Evolutionary conservation across 1,140 invertebrate species (phyloP).

Genomic region (Calliphora vicina): DNA sequence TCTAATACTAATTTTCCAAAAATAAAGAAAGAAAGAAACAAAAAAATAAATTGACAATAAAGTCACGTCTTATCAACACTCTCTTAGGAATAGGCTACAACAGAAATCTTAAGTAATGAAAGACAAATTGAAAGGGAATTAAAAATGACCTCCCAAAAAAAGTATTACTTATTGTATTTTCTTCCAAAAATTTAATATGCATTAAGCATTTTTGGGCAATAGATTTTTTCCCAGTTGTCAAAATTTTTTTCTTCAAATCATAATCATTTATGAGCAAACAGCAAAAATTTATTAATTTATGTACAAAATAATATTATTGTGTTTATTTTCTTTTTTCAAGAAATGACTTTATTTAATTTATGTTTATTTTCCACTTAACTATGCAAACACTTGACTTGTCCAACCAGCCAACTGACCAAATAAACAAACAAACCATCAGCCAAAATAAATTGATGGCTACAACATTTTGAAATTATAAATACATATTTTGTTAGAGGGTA

Average conservation of each 20-base stretch:
- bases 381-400: constrained; percentile 28
- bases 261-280: neutral
- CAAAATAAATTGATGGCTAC: neutral
- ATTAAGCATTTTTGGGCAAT: neutral
- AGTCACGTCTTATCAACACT: neutral
- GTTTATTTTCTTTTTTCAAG: neutral
- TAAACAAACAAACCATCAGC: neutral
- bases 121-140: neutral
- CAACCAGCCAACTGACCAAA: neutral
- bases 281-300: neutral
- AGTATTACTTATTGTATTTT: neutral
- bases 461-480: too few species aligned
- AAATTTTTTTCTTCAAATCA: neutral
- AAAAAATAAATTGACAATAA: neutral
- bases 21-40: neutral
- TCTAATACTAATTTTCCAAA: neutral
- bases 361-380: constrained; percentile 32
- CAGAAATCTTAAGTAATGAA: neutral
- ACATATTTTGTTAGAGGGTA: too few species aligned
- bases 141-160: constrained; percentile 1
- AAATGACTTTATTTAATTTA: constrained; percentile 32
- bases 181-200: neutral
- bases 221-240: neutral
- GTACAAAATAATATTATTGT: neutral
- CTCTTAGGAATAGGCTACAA: neutral